Conservation (phyloP, 2,888 invertebrate genomes). For the Trichopria drosophilae region DNA sequence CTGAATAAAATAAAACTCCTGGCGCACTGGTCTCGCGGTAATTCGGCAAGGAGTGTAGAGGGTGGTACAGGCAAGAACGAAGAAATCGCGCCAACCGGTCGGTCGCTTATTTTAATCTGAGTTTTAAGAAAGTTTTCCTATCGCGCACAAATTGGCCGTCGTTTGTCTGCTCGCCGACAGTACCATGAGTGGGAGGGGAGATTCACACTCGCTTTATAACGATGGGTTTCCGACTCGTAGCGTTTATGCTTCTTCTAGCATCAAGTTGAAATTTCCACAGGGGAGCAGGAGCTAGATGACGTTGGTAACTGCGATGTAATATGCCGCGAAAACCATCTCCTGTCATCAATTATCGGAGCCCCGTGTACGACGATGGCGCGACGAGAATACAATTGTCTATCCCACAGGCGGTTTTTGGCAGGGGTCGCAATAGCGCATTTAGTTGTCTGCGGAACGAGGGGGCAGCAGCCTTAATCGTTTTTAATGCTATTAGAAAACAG, state of each 20-base stretch:
- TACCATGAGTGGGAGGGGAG: not conserved
- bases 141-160: slow-evolving; percentile 52
- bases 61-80: too few species aligned
- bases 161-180: slow-evolving; percentile 44
- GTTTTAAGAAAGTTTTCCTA: slow-evolving; percentile 50
- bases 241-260: too few species aligned
- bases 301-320: slow-evolving; percentile 47
- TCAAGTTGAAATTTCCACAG: slow-evolving; percentile 21
- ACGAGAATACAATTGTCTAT: slow-evolving; percentile 21
- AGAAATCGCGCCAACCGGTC: too few species aligned
- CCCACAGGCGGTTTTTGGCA: slow-evolving; percentile 21
- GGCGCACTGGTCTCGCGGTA: slow-evolving; percentile 37
- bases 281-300: slow-evolving; percentile 1
- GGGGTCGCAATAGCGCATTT: too few species aligned
- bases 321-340: slow-evolving; percentile 41
- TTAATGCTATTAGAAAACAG: too few species aligned
- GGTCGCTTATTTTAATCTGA: slow-evolving; percentile 52
- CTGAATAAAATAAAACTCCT: slow-evolving; percentile 47
- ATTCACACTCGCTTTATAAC: too few species aligned
- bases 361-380: not conserved
- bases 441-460: too few species aligned
- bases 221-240: too few species aligned
- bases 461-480: too few species aligned
- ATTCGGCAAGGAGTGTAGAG: slow-evolving; percentile 37
- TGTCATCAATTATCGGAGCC: slow-evolving; percentile 45